Evolutionary conservation across 2,888 invertebrate species (phyloP), one percentile per base, ranked within the genome.

Genomic region (Tachina fera): DNA sequence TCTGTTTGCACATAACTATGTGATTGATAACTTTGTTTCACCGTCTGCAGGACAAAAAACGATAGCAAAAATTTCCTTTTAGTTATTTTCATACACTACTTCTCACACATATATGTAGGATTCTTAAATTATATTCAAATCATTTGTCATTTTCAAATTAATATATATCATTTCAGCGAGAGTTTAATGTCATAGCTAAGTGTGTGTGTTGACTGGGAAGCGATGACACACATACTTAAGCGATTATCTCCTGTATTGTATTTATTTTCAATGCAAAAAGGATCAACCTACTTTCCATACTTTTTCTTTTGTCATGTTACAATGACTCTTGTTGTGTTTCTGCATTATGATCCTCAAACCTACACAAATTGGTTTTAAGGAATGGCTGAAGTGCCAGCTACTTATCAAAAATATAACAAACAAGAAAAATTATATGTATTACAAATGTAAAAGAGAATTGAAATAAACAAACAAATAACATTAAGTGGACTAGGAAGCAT

Each of bases 271-370:
- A 88, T 88, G 74, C 31, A 19, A 84, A 85, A 88, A 86, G 90
- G 88, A 89, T 88, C 87, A 88, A 78, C 88, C 88, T 90, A 89
- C 89, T 89, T 90, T 86, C 90, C 89, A 87, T 88, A 83, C 87
- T 87, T 88, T 22, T 86, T 83, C 76, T 77, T 72, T 63, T 71
- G 43, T 31, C 53, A 39, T 67, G n/a, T 53, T 47, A 49, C 19
- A 63, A 60, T 19, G 56, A 14, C 39, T 41, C 41, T 67, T 86
- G 74, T 79, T 86, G 75, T 83, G 71, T 56, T 71, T 61, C 45
- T 76, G 72, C 45, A 72, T 79, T 68, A 72, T 72, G 75, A 80
- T 80, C 56, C 71, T 79, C 60, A 83, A 60, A 19, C 81, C 76
- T 67, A 75, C 75, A 72, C 79, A 63, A 81, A 61, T 71, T 58